These are phyloP conservation scores for Artibeus lituratus DNA, from an alignment of 2,797 vertebrate species.

Conservation along the genomic window DNA sequence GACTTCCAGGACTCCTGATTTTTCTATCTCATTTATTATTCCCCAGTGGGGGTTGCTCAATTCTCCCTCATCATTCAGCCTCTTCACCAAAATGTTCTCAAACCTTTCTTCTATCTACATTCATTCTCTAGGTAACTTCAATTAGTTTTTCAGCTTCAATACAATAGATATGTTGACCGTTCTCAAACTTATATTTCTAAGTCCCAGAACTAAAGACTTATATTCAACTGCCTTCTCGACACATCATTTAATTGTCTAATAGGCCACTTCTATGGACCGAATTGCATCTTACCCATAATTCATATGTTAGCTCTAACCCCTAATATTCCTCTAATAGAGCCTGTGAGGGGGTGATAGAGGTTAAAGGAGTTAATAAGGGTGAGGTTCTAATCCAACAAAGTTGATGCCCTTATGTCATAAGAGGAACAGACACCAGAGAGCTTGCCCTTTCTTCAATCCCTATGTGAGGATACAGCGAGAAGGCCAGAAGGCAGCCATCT, in stretches of 20 bases:
- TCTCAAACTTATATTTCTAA: neutral
- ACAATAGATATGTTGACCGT: neutral
- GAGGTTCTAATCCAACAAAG: neutral
- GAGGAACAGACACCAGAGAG: neutral
- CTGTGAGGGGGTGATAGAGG: neutral
- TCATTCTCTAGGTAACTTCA: neutral
- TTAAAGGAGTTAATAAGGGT: neutral
- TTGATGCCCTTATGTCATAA: neutral
- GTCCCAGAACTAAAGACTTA: neutral
- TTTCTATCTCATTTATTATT: neutral
- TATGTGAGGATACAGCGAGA: neutral
- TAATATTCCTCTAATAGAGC: neutral
- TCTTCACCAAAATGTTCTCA: neutral
- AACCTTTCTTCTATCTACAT: neutral
- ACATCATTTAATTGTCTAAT: neutral
- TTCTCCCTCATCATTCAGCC: neutral
- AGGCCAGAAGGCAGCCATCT: neutral
- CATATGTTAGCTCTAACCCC: neutral
- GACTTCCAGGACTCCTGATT: neutral
- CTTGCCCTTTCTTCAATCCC: neutral
- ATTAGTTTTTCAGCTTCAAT: neutral
- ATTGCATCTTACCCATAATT: neutral
- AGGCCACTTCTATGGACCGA: neutral
- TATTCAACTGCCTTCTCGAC: neutral
- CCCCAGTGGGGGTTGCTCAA: neutral